Evolutionary conservation across 2,113 vertebrate species (phyloP), one percentile per base, ranked within the genome.

Genomic region (Cavia porcellus): DNA sequence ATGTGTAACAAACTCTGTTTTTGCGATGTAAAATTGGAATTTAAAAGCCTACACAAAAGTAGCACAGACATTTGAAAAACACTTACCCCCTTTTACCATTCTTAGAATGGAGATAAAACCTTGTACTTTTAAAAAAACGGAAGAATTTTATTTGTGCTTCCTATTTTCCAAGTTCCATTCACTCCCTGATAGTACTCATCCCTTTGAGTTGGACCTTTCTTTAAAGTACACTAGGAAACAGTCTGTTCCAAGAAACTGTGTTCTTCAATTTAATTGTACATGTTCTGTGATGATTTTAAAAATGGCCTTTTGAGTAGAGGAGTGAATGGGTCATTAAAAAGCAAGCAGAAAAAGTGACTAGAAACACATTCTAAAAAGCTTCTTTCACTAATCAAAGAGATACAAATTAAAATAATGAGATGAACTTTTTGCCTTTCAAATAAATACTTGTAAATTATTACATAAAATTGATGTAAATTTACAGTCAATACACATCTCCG

Each of bases 241-340:
- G 62, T 87, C 57, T 92, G 10, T 92, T 95, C 93, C 5, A 89
- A 85, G 66, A 94, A 85, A 91, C 61, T 1, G 30, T 22, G 32
- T 79, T 24, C 93, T 94, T 95, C 72, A 66, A 93, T 83, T 95
- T 81, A 89, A 74, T 83, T 96, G 47, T 94, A 86, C 22, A 4
- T 62, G 14, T 84, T 68, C 74, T 92, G 19, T 57, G 68, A 75
- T 81, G 84, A 84, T 93, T 95, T 96, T n/a, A 45, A 64, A 92
- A 97, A 64, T 90, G 64, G 28, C 15, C 79, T 96, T 90, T 82
- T 97, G 81, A 86, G 75, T 66, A 95, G 96, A 92, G 82, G 61
- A 87, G 88, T 17, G 50, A 95, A 79, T 12, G 81, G 61, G 20
- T 62, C 55, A 92, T 66, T 96, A 88, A 85, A 90, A 95, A 92